These are phyloP conservation scores for Acyrthosiphon pisum DNA, from an alignment of 1,140 invertebrate genomes.

Conservation along the genomic window DNA sequence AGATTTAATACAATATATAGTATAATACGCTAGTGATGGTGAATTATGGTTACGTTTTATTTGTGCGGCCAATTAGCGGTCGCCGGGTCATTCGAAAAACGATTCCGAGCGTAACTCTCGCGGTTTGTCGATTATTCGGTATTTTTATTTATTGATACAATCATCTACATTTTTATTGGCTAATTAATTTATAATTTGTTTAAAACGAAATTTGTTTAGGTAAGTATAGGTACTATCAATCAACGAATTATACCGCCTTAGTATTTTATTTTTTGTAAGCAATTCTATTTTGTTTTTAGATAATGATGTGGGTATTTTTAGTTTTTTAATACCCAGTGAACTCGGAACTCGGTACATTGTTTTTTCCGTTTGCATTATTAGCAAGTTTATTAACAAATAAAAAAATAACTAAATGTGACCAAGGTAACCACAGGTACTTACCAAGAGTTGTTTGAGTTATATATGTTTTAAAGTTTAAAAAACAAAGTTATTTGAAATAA, in stretches of 20 bases:
- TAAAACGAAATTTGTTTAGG: not conserved
- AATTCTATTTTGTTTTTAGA: not conserved
- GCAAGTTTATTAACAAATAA: too few relatives aligned
- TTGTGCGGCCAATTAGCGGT: not conserved
- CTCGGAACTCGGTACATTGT: too few relatives aligned
- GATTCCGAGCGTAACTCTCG: not conserved
- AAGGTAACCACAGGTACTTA: too few relatives aligned
- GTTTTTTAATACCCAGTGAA: too few relatives aligned
- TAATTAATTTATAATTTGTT: not conserved
- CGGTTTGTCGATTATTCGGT: too few relatives aligned
- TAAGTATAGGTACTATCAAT: not conserved
- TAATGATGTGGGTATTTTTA: too few relatives aligned
- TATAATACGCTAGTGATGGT: too few relatives aligned
- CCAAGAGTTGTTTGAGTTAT: too few relatives aligned
- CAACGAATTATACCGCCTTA: not conserved
- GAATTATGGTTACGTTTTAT: not conserved
- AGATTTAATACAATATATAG: not conserved
- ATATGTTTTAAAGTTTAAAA: too few relatives aligned
- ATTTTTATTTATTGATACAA: not conserved
- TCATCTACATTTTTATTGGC: not conserved
- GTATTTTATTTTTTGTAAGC: not conserved
- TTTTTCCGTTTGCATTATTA: too few relatives aligned
- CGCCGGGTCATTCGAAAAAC: not conserved
- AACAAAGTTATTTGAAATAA: too few relatives aligned
- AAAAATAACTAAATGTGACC: too few relatives aligned